Evolutionary conservation across 2,797 vertebrate genomes (phyloP).

Genomic region (Poecile montanus): DNA sequence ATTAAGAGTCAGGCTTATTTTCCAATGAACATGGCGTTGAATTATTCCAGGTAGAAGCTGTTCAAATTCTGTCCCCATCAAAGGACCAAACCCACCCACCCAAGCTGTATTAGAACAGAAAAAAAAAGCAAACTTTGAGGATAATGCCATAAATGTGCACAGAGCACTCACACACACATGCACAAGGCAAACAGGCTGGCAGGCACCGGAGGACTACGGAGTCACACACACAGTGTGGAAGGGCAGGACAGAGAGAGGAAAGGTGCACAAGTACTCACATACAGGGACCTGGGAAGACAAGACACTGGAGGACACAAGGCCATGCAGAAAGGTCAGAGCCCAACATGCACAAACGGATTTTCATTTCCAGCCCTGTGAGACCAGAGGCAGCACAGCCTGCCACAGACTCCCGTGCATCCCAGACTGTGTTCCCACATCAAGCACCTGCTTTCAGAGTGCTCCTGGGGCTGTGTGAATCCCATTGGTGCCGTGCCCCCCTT

Average conservation of each 20-base stretch:
- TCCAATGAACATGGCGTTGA: background rate
- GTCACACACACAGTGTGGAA: background rate
- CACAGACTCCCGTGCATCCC: background rate
- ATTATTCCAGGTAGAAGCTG: slow-evolving; percentile 45
- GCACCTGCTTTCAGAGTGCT: background rate
- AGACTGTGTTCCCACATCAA: background rate
- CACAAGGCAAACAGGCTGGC: slow-evolving; percentile 44
- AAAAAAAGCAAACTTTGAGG: slow-evolving; percentile 20
- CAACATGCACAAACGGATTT: slow-evolving; percentile 11
- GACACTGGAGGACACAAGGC: background rate
- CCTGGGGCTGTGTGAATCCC: background rate
- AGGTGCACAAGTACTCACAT: background rate
- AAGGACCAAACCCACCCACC: slow-evolving; percentile 30
- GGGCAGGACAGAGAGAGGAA: background rate
- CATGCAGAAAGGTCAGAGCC: slow-evolving; percentile 21
- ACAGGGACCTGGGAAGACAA: background rate
- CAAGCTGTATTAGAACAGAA: background rate
- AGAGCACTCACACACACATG: slow-evolving; percentile 45
- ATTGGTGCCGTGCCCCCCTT: accelerated
- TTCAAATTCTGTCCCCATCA: background rate
- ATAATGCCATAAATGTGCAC: slow-evolving; percentile 10
- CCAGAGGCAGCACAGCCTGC: background rate
- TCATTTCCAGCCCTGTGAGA: slow-evolving; percentile 16
- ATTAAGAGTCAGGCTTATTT: slow-evolving; percentile 15
- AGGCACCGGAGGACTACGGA: background rate